Evolutionary conservation across 2,113 vertebrate species (phyloP).

Genomic region (Dascyllus trimaculatus): DNA sequence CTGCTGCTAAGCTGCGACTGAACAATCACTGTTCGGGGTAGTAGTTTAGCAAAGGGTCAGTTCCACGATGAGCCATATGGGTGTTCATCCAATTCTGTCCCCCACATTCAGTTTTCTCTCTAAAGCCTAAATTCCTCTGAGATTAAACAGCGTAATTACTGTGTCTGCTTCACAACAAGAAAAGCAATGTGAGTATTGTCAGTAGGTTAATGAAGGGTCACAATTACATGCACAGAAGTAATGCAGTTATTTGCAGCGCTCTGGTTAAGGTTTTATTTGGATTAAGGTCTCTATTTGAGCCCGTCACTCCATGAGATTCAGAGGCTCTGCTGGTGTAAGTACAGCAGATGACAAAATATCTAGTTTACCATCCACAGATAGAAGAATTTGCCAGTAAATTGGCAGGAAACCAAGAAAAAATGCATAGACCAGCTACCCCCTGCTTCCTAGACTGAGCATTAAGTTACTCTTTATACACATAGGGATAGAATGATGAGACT

Average conservation of each 20-base stretch:
- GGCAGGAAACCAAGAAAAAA: constrained; percentile 17
- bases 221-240: constrained; percentile 20
- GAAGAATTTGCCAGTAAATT: constrained; percentile 41
- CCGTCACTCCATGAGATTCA: neutral
- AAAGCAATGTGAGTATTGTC: neutral
- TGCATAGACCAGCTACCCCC: constrained; percentile 1
- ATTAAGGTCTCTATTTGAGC: constrained; percentile 11
- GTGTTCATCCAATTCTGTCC: neutral
- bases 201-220: neutral
- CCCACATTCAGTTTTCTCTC: neutral
- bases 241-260: constrained; percentile 1
- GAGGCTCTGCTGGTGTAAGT: constrained; percentile 24
- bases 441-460: constrained; percentile 15
- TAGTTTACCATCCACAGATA: constrained; percentile 30
- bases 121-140: neutral
- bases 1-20: neutral
- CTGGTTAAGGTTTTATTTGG: neutral
- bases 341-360: constrained; percentile 23
- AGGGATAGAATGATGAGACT: neutral
- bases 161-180: neutral
- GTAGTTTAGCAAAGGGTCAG: neutral
- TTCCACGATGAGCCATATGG: neutral
- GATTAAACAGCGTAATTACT: constrained; percentile 18
- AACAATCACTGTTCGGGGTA: neutral
- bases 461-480: neutral